Conservation (phyloP, 2,797 vertebrate genomes). For the Parambassis ranga region DNA sequence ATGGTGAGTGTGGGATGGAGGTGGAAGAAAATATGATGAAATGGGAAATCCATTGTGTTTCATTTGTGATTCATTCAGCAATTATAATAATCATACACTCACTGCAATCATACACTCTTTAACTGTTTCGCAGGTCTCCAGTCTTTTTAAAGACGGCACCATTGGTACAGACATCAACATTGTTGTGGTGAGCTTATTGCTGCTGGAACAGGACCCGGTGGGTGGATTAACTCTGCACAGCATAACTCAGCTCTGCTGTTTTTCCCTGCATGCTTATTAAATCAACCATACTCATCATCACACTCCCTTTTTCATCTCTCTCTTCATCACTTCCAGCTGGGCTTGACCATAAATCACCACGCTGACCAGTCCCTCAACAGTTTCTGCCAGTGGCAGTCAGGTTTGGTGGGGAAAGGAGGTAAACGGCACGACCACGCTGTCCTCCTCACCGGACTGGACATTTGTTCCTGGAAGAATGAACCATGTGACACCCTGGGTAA, state of each 20-base stretch:
- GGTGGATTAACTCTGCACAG: constrained; percentile 63
- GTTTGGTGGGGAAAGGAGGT: constrained; percentile 89
- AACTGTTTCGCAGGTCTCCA: constrained; percentile 86
- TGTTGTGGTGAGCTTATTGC: constrained; percentile 92
- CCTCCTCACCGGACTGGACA: constrained; percentile 95
- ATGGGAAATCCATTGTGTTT: neutral
- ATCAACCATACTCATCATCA: neutral
- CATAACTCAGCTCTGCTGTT: neutral
- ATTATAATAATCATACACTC: no score
- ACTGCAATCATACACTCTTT: no score
- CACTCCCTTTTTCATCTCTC: neutral
- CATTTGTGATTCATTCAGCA: no score
- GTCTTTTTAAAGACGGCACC: constrained; percentile 97
- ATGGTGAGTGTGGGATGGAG: constrained; percentile 82
- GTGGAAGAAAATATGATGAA: neutral
- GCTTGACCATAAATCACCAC: constrained; percentile 92
- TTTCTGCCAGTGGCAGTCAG: constrained; percentile 98
- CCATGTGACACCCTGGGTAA: constrained; percentile 96
- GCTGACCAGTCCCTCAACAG: constrained; percentile 97
- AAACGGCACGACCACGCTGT: constrained; percentile 96
- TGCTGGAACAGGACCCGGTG: constrained; percentile 95
- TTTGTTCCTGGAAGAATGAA: constrained; percentile 99
- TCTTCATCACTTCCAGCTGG: constrained; percentile 81
- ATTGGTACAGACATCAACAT: constrained; percentile 97
- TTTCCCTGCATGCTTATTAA: neutral